Evolutionary conservation across 2,797 vertebrate species (phyloP), one percentile per base, ranked within the genome.

Genomic region (Xenops minutus): DNA sequence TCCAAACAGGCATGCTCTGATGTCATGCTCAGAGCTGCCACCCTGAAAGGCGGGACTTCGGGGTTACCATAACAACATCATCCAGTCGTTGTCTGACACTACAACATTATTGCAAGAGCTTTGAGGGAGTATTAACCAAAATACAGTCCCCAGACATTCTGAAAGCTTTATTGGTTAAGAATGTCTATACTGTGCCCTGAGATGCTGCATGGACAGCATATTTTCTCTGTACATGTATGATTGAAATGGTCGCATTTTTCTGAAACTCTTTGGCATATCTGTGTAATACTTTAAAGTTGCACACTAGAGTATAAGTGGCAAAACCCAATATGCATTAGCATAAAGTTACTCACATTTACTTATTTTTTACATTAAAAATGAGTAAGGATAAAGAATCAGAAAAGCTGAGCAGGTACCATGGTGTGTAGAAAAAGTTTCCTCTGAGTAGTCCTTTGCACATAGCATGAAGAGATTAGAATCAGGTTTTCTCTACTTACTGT

Each of bases 21-120:
- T 82, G 88, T 86, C 61, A 61, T 16, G 90, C 68, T 89, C 86
- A 76, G 88, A 87, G 49, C 64, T 46, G 58, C 74, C 85, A 77
- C 92, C 75, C 96, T 51, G 66, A 66, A 85, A 96, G 95, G 92
- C 17, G 39, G 92, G 90, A 89, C 90, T 96, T 93, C 0, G 4
- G 73, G 74, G 94, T 95, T 92, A 54, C 91, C 76, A 94, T 95
- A 90, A 94, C 87, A 94, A 90, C 95, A 93, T 78, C 85, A 96
- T 77, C 89, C 79, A 91, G 87, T 96, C 75, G 7, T 61, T 85
- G 69, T 91, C 93, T 95, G 89, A 56, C 85, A 74, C 52, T 75
- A 87, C 87, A 81, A 37, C 71, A 39, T 77, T 89, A 81, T 84
- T 89, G 51, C 82, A 94, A 48, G 34, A 93, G 59, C 54, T 82